A percentile compares a stretch with the other conserved stretches of the same genome.
phyloP scores from a whole-genome alignment of 2,797 vertebrate species.

The Lepus townsendii region DNA sequence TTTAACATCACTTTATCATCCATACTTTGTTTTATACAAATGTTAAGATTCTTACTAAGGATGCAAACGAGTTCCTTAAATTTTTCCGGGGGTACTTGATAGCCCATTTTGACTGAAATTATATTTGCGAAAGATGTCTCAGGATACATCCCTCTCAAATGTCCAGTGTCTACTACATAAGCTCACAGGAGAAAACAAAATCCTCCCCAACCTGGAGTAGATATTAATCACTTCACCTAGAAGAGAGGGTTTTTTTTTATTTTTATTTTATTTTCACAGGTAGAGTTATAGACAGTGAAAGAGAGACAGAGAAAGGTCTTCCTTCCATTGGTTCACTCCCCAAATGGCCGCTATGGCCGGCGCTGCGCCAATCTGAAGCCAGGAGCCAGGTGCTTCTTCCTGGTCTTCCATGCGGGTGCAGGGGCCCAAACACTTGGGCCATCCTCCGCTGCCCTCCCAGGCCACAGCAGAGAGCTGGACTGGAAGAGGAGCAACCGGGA shows the following conservation, averaged over 20 bases:
- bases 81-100: background rate
- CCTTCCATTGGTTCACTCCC: no score
- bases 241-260: background rate
- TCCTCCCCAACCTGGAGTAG: background rate
- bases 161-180: background rate
- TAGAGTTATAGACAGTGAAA: no score
- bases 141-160: conserved; percentile 26
- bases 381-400: no score
- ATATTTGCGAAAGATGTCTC: conserved; percentile 12
- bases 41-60: conserved; percentile 19
- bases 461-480: no score
- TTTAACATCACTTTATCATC: background rate
- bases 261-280: no score
- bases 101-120: conserved; percentile 29
- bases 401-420: no score
- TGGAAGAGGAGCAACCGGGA: no score
- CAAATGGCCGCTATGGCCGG: no score
- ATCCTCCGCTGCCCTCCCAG: no score
- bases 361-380: no score
- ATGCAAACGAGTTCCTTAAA: background rate
- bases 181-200: conserved; percentile 12
- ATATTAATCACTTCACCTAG: conserved; percentile 18
- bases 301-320: no score
- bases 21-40: background rate
- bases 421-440: no score